Base-by-base conservation (phyloP, 1,140 invertebrate genomes). In the Drosophila repleta region DNA sequence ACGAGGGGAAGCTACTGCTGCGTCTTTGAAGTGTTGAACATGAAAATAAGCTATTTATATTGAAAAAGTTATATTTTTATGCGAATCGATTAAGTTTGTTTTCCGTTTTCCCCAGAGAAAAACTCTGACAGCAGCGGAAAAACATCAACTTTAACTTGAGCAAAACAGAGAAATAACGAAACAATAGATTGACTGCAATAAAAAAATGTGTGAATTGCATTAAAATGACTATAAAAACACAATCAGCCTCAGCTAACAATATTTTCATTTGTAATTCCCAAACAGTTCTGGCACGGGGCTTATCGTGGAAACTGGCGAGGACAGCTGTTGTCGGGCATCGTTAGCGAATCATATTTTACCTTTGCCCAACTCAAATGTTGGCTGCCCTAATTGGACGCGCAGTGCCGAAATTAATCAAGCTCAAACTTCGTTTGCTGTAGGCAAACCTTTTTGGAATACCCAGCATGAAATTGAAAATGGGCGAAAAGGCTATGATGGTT, bases 21-120 rank as follows among this genome's bases (percentile, higher is more conserved):
- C 39, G 15, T 43, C 51, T 65, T 65, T 24, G 10, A 56, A 46
- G 41, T 55, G 51, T 32, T 65, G 4, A 43, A 68, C 8, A 24
- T 24, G 46, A 29, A 64, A 57, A 57, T 35, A 20, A 45, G 53
- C 53, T 55, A 32, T 62, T 58, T 55, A 29, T 63, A 43, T 35
- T 32, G 52, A 24, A 66, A 55, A 64, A 29, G 37, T 43, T 56
- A 43, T 24, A 57, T 17, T 43, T 57, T 29, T 45, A 43, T 57
- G 55, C 39, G 55, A 45, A 57, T 57, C 39, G 55, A 57, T 57
- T 29, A 57, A 43, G n/a, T 57, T 57, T 26, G 21, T 29, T 43
- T 11, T 43, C 39, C 39, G 39, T 43, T 43, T 43, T 15, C 39
- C 20, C 11, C 4, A 39, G 17, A 17, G 13, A 13, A 24, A 55